Percentiles rank a stretch among this genome's conserved stretches.
These are phyloP conservation scores for Eonycteris spelaea DNA, from an alignment of 2,113 vertebrate species.

Conservation along the genomic window DNA sequence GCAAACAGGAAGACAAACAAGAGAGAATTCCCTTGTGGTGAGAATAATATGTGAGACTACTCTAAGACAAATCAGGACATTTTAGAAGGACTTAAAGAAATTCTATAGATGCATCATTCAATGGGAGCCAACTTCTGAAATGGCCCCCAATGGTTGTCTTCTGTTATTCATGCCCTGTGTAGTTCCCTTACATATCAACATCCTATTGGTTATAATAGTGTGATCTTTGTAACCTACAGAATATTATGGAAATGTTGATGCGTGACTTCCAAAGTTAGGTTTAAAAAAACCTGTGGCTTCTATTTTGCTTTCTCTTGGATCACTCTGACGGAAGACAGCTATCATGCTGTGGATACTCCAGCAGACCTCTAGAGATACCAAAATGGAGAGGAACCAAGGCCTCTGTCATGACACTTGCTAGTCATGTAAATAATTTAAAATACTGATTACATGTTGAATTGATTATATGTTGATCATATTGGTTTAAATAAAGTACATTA, in stretches of 20 bases:
- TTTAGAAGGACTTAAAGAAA: not conserved
- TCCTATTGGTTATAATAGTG: not conserved
- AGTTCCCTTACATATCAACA: not conserved
- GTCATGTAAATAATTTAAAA: constrained; percentile 14
- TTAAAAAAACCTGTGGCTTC: not conserved
- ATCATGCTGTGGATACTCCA: not conserved
- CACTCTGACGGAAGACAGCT: not conserved
- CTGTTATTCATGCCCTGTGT: not conserved
- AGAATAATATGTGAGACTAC: not conserved
- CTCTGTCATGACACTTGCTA: not conserved
- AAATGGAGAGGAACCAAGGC: not conserved
- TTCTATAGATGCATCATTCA: not conserved
- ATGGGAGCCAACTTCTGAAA: not conserved
- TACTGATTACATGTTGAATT: not conserved
- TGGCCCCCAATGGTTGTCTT: not conserved
- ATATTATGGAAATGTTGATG: not conserved
- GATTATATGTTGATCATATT: not conserved
- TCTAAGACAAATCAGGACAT: not conserved
- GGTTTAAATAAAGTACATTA: not conserved
- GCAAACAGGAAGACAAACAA: constrained; percentile 22
- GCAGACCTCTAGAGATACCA: not conserved
- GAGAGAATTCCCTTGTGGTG: not conserved
- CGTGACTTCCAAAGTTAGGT: not conserved
- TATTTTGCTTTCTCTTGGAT: not conserved
- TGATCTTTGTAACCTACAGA: not conserved